Evolutionary conservation across 2,113 vertebrate species (phyloP).

Genomic region (Coryphaenoides rupestris): DNA sequence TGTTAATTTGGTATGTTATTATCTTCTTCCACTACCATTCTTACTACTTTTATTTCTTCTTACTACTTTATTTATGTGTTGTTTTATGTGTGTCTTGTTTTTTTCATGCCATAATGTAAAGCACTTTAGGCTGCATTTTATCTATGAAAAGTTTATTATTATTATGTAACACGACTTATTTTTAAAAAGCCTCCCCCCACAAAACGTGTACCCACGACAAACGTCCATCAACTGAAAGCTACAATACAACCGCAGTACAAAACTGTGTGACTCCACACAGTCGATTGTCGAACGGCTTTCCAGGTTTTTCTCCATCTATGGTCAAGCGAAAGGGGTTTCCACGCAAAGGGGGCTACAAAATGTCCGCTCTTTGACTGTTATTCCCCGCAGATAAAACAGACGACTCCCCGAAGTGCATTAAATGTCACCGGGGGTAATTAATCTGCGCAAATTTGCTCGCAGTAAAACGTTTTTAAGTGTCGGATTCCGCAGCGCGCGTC

Average conservation of each 20-base stretch:
- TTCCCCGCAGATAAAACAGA: constrained; percentile 48
- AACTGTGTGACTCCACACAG: too few species aligned
- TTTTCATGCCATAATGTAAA: too few species aligned
- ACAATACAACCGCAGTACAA: too few species aligned
- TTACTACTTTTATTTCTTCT: constrained; percentile 2
- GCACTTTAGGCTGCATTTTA: too few species aligned
- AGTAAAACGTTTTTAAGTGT: constrained; percentile 48
- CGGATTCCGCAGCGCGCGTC: constrained; percentile 41
- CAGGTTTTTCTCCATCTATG: constrained; percentile 45
- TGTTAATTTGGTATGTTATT: constrained; percentile 12
- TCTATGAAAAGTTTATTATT: too few species aligned
- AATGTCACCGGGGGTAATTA: constrained; percentile 52
- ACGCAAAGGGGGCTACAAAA: constrained; percentile 18
- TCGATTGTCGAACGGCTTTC: constrained; percentile 2
- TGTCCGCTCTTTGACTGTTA: constrained; percentile 29
- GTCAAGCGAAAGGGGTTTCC: constrained; percentile 42
- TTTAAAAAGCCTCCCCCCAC: too few species aligned
- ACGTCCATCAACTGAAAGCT: too few species aligned
- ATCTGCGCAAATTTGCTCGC: constrained; percentile 43
- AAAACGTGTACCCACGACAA: too few species aligned
- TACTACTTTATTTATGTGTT: constrained; percentile 16
- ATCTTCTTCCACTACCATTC: constrained; percentile 3
- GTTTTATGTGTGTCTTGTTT: too few species aligned
- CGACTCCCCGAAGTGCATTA: constrained; percentile 55
- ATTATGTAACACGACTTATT: too few species aligned